A percentile compares a stretch with the other conserved stretches of the same genome.
Conservation (phyloP, 2,797 vertebrate species). For the Thunnus albacares region DNA sequence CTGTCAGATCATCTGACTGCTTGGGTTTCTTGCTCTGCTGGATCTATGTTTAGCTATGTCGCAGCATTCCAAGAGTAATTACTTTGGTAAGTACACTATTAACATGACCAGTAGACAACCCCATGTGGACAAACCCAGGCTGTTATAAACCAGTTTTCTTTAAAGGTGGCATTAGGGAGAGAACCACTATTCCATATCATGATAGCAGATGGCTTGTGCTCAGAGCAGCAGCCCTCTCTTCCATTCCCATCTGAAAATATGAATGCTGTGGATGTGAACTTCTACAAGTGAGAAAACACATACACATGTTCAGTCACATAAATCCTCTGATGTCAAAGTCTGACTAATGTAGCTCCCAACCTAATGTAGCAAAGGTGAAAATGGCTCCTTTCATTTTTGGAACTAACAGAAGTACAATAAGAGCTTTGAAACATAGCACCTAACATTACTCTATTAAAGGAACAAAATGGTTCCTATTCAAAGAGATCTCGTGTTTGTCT, state of each 20-base stretch:
- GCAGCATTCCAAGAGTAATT: neutral
- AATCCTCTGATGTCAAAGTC: constrained; percentile 12
- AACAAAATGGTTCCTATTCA: constrained; percentile 17
- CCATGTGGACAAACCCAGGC: neutral
- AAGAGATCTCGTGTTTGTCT: constrained; percentile 2
- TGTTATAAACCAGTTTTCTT: neutral
- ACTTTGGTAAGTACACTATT: neutral
- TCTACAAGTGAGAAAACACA: constrained; percentile 1
- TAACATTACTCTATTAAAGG: neutral
- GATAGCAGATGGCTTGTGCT: constrained; percentile 47
- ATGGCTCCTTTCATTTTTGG: constrained; percentile 28
- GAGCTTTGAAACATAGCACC: constrained; percentile 40
- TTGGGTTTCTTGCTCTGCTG: neutral
- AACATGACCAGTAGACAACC: no score
- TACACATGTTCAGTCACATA: neutral
- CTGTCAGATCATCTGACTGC: neutral
- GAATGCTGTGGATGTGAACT: neutral
- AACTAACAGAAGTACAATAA: constrained; percentile 2
- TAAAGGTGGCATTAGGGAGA: neutral
- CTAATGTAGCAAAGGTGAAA: constrained; percentile 25
- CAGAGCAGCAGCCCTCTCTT: neutral
- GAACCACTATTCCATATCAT: neutral
- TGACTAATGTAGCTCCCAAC: constrained; percentile 13
- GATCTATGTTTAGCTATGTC: neutral
- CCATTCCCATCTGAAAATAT: neutral